Evolutionary conservation across 2,113 vertebrate genomes (phyloP), one percentile per base, ranked within the genome.

Genomic region (Apus apus): DNA sequence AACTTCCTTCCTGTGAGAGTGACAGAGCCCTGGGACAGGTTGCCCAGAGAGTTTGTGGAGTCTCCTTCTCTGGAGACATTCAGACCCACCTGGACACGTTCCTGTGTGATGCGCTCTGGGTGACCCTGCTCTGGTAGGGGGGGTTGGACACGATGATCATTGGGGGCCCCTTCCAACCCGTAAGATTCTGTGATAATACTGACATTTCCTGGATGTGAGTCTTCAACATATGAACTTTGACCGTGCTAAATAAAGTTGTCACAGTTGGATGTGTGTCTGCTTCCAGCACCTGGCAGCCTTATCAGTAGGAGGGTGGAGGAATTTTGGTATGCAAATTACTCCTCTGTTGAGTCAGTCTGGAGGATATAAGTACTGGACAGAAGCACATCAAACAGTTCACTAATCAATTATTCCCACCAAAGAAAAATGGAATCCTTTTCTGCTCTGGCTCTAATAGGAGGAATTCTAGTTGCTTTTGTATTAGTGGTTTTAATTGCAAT

Each of bases 311-410:
- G 73, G 36, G 81, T 4, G 70, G 66, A 85, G 30, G n/a, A 73
- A 75, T 48, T 57, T 40, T 18, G 10, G 3, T 29, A 94, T 76
- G 85, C 66, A 91, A 90, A 94, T 90, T 7, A 67, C 26, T 26
- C 40, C 57, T 72, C 45, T 30, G 54, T 20, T 32, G 8, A 57
- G 25, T 74, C 65, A 78, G 4, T 48, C 53, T 60, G 50, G 30
- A 87, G 87, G 48, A 61, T 95, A 93, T 93, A 94, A 91, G 76
- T 83, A 85, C 40, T 60, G n/a, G 74, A 38, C 27, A 54, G 75
- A 57, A 30, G 4, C 45, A 6, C 13, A 75, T 61, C 58, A n/a
- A 77, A 21, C 23, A n/a, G 12, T 15, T 85, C 50, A 45, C 74
- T 45, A 34, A 38, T 15, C 61, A 25, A 29, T 48, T 26, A 57